Conservation (phyloP, 2,113 vertebrate species). For the Thinocorus orbignyianus region DNA sequence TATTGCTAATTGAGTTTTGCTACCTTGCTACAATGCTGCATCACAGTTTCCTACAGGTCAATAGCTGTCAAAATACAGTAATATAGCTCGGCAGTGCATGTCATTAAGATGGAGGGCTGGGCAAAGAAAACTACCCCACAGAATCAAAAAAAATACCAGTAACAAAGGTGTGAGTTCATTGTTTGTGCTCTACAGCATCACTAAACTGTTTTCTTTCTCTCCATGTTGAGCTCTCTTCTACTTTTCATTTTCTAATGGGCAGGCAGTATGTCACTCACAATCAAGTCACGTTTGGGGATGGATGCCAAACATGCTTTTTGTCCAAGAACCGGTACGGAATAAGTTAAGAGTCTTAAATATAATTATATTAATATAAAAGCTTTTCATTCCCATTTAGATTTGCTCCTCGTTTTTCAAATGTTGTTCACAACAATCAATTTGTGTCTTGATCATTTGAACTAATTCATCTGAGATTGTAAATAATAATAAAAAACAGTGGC, state of each 20-base stretch:
- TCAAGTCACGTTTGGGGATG: not conserved
- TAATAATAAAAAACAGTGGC: not conserved
- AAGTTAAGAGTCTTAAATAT: not conserved
- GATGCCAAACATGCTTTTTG: not conserved
- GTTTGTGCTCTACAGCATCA: not conserved
- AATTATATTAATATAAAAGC: constrained; percentile 6
- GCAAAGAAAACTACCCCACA: not conserved
- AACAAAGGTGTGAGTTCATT: not conserved
- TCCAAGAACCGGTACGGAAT: not conserved
- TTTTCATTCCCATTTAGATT: constrained; percentile 11
- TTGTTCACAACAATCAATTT: constrained; percentile 17
- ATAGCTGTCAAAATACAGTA: not conserved
- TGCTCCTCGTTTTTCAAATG: constrained; percentile 14
- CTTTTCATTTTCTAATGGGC: not conserved
- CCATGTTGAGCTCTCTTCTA: not conserved
- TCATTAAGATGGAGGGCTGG: not conserved
- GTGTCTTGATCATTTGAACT: constrained; percentile 39
- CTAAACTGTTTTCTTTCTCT: not conserved
- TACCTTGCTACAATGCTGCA: not conserved
- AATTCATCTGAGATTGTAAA: constrained; percentile 20
- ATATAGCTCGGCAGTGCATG: not conserved
- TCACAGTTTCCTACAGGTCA: not conserved
- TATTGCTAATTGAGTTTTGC: not conserved
- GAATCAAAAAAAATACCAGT: not conserved
- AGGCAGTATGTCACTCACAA: not conserved